Percentiles rank a stretch among this genome's conserved stretches.
Evolutionary conservation across 2,797 vertebrate genomes (phyloP).

Genomic region (Squalus acanthias): DNA sequence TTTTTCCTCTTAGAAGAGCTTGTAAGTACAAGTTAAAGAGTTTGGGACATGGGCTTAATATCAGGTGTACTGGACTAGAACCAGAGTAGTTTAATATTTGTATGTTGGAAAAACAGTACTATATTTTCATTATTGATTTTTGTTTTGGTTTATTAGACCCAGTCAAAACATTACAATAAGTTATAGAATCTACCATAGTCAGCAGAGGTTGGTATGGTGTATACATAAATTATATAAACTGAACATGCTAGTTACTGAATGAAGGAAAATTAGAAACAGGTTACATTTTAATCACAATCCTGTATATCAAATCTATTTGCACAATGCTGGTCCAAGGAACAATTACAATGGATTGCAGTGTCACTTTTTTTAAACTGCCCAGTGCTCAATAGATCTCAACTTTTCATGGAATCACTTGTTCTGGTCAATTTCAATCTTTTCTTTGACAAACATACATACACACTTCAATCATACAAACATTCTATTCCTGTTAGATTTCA

Average conservation of each 20-base stretch:
- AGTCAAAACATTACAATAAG: not conserved
- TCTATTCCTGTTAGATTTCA: not conserved
- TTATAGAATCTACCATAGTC: not conserved
- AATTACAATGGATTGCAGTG: not conserved
- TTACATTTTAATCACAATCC: not conserved
- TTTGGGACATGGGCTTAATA: not conserved
- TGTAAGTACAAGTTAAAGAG: not conserved
- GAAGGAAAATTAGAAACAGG: not conserved
- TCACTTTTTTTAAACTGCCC: not conserved
- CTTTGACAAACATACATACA: not conserved
- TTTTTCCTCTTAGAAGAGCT: not conserved
- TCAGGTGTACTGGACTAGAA: not conserved
- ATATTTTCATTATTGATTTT: not conserved
- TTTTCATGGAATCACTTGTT: not conserved
- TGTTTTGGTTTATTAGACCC: not conserved
- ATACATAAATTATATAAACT: not conserved
- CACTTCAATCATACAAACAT: not conserved
- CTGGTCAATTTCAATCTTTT: not conserved
- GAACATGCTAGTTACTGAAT: not conserved
- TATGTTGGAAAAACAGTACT: not conserved
- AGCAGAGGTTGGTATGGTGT: not conserved
- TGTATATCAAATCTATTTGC: not conserved
- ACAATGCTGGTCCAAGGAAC: not conserved
- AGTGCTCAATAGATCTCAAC: not conserved
- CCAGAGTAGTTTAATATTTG: not conserved